Evolutionary conservation across 92 coral and sea anemone genomes (phyloP), one percentile per base, ranked within the genome.

Genomic region (Anthopleura xanthogrammica): DNA sequence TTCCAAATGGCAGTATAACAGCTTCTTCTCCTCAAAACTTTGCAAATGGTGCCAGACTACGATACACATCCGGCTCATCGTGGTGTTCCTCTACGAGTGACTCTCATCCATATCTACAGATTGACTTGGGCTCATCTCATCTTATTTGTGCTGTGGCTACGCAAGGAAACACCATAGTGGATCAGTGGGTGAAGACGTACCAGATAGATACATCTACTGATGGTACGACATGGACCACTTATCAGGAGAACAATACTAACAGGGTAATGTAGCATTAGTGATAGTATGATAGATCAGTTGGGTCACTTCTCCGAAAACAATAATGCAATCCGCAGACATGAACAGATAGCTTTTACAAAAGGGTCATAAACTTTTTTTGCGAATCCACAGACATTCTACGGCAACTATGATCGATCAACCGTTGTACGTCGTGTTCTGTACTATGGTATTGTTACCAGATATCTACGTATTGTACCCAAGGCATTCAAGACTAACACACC

Each of bases 81-180:
- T 85, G 87, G 87, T 85, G 87, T 41, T 83, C 87, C 17, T 41
- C 52, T 3, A 16, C 78, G 3, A 77, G 82, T 52, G 83, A 78
- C 77, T 41, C 68, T 3, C 52, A 17, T 40, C 87, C 83, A 43
- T 77, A 85, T 52, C 83, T 85, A 64, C 87, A 85, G 29, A 52
- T 85, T 58, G 87, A 85, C 68, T 56, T 85, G 23, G 83, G 83
- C 0, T 43, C 77, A 77, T 20, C 23, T 65, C 78, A 78, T 78
- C 83, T 78, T 75, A 52, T 85, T 13, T 85, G 87, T 68, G 87
- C 83, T 77, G 83, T 85, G 82, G 82, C 87, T 10, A 85, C 87
- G 0, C 87, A 85, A 70, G 87, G 87, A 16, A 78, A 78, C 71
- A 70, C 19, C 22, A 58, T 50, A 52, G 83, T 83, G 19, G 83